A percentile compares a stretch with the other conserved stretches of the same genome.
These are phyloP conservation scores for Antechinus stuartii DNA, from an alignment of 2,113 vertebrate genomes.

Conservation along the genomic window DNA sequence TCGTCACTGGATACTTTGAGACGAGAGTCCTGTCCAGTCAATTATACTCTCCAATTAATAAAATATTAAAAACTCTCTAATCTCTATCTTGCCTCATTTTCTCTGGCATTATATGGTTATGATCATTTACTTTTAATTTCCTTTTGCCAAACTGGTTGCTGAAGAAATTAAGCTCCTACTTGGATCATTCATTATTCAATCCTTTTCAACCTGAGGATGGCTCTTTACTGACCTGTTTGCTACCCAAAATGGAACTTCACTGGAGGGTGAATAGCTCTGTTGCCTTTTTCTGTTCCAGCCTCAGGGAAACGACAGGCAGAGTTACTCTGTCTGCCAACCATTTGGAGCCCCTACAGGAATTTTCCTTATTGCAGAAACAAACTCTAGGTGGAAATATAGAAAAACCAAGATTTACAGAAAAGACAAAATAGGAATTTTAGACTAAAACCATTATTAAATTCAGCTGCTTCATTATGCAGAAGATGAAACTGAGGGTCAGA, in stretches of 20 bases:
- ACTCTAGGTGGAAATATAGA: background rate
- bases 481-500: background rate
- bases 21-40: no score
- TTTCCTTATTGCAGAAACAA: background rate
- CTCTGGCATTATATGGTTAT: background rate
- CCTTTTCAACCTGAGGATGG: background rate
- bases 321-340: background rate
- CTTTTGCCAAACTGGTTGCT: background rate
- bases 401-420: background rate
- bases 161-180: constrained; percentile 11
- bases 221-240: background rate
- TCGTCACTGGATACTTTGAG: no score
- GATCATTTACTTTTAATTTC: background rate
- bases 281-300: background rate
- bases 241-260: background rate
- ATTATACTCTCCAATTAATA: no score
- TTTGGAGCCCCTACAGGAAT: background rate
- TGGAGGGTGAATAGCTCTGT: constrained; percentile 10
- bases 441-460: background rate
- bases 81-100: no score
- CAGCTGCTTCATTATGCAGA: background rate
- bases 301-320: constrained; percentile 8
- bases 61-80: no score
- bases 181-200: background rate
- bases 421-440: background rate